These are phyloP conservation scores for Melitaea athalia DNA, from an alignment of 2,888 invertebrate species.

Conservation along the genomic window DNA sequence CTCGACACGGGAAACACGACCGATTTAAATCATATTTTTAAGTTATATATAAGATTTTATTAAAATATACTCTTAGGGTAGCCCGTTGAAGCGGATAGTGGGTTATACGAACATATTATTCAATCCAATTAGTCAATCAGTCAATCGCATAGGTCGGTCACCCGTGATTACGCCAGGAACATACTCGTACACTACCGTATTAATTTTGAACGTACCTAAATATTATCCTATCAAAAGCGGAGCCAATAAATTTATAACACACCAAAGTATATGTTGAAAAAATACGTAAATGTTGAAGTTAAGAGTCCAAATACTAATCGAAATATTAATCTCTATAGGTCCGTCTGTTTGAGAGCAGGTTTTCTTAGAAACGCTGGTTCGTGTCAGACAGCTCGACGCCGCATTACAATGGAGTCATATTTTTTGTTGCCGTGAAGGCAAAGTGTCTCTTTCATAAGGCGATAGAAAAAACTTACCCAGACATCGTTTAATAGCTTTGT, in stretches of 20 bases:
- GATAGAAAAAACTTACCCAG: slow-evolving; percentile 65
- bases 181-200: too few relatives aligned
- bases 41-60: too few relatives aligned
- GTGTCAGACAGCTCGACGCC: slow-evolving; percentile 78
- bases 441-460: slow-evolving; percentile 62
- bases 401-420: slow-evolving; percentile 68
- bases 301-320: slow-evolving; percentile 13
- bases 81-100: too few relatives aligned
- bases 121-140: too few relatives aligned
- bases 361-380: slow-evolving; percentile 70
- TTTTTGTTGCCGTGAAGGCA: slow-evolving; percentile 64
- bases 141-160: too few relatives aligned
- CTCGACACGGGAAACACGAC: too few relatives aligned
- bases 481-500: slow-evolving; percentile 64
- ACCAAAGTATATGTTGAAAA: too few relatives aligned
- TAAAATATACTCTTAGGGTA: too few relatives aligned
- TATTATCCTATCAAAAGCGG: background rate
- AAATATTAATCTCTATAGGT: slow-evolving; percentile 22
- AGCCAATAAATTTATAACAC: too few relatives aligned
- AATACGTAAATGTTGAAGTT: slow-evolving; percentile 1
- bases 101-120: too few relatives aligned
- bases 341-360: slow-evolving; percentile 38
- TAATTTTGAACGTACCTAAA: background rate
- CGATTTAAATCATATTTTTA: too few relatives aligned
- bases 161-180: background rate